Percentiles rank a stretch among this genome's conserved stretches.
These are phyloP conservation scores for Mayetiola destructor DNA, from an alignment of 2,888 invertebrate genomes.

Conservation along the genomic window DNA sequence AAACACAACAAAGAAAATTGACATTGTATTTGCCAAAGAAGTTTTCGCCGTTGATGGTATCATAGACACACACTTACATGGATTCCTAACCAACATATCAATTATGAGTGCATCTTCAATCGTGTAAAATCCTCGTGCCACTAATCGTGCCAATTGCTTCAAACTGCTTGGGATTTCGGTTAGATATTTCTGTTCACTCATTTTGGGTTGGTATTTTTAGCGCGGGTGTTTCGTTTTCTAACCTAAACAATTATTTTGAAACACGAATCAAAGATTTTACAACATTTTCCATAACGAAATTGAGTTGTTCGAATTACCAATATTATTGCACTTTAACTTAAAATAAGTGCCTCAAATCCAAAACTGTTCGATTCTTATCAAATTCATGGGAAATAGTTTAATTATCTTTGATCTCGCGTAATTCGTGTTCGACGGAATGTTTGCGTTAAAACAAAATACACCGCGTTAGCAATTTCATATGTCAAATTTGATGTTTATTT, in stretches of 20 bases:
- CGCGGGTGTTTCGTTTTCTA: too few species aligned
- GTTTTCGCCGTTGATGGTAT: not conserved
- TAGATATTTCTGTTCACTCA: constrained; percentile 60
- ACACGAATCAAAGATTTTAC: too few species aligned
- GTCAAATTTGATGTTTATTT: too few species aligned
- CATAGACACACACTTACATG: constrained; percentile 44
- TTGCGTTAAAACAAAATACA: constrained; percentile 5
- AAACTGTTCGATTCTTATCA: too few species aligned
- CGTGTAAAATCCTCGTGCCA: constrained; percentile 84
- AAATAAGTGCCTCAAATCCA: too few species aligned
- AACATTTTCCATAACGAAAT: too few species aligned
- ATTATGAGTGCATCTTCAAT: constrained; percentile 89
- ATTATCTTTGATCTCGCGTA: too few species aligned
- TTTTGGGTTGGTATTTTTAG: too few species aligned
- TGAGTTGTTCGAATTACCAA: too few species aligned
- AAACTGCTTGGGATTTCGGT: constrained; percentile 89
- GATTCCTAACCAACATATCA: constrained; percentile 90
- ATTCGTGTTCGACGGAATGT: not conserved
- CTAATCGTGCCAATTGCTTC: constrained; percentile 79
- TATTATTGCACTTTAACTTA: too few species aligned
- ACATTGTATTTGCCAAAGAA: not conserved
- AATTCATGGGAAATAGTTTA: too few species aligned
- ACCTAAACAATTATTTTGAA: too few species aligned
- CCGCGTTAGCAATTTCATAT: not conserved
- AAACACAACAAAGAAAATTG: not conserved